Base-by-base conservation (phyloP, 2,113 vertebrate genomes). In the Struthio camelus region DNA sequence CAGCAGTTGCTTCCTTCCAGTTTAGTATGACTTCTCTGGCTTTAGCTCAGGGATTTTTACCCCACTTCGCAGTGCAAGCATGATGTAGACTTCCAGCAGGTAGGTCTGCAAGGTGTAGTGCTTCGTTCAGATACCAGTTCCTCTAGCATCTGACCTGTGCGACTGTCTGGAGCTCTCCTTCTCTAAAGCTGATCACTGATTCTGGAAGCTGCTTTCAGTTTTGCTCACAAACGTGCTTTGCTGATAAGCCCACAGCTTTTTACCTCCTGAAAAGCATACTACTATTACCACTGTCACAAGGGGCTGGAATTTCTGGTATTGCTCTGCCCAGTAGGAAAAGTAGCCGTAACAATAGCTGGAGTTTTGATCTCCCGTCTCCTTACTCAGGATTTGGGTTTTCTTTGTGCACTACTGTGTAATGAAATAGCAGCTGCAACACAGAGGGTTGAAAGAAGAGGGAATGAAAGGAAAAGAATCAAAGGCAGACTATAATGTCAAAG, bases 271-370 rank as follows among this genome's bases (percentile, higher is more conserved):
- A 59, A 80, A 30, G 27, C 18, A 3, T 3, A 80, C 40, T 58
- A 48, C 44, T 72, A 6, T 58, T 36, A 5, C 12, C 10, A 6
- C 0, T 4, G 56, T n/a, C 71, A 70, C 0, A 0, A 83, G 46
- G 73, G 40, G 24, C 44, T 89, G 73, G 34, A 84, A 56, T 89
- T 91, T 62, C 87, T 58, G 67, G 38, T 51, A 18, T 34, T 84
- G 34, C 56, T 93, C 42, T 85, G 87, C 58, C 40, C 1, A 1
- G 12, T 50, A 59, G 78, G 64, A 94, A 82, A 71, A 91, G 34
- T 44, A 75, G 40, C 66, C 28, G 1, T 89, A 87, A 62, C 4
- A 40, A 11, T 44, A 82, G 86, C 40, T 91, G n/a, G 77, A 66
- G 36, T 82, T 93, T 91, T 73, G 32, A 79, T 71, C 32, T 76